Base-by-base conservation (phyloP, 2,113 vertebrate genomes). In the Gambusia affinis region DNA sequence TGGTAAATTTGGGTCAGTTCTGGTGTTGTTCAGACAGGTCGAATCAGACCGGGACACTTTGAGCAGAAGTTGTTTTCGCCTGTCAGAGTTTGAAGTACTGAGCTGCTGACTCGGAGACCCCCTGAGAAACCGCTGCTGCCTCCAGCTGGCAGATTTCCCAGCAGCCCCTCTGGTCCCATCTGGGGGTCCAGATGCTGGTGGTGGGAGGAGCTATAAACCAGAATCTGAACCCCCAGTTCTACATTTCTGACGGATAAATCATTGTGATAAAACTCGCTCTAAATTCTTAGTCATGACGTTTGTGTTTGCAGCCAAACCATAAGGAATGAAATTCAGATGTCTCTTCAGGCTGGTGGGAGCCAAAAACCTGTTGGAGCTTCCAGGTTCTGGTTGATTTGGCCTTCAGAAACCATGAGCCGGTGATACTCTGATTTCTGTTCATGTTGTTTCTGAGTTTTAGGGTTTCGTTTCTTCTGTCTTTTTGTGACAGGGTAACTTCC, bases 61-160 rank as follows among this genome's bases (percentile, higher is more conserved):
- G 17, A 47, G 17, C 60, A 4, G 60, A 29, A 10, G 27, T 29
- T 28, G 4, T 28, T 28, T 12, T n/a, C 28, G 28, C 60, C 28
- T 4, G 15, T 30, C 28, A 30, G 29, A 62, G 14, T 3, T 30
- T 17, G 51, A 7, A 54, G 17, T 29, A 12, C 14, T 62, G 61
- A 17, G 61, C 61, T 62, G 61, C 12, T 70, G 73, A 29, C 70
- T 81, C 72, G 67, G 37, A 77, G 79, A 82, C 75, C 84, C 84
- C 82, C 80, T 73, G 78, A 86, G 76, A 79, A 72, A 47, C 4
- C 17, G 22, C 22, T 22, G 78, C 60, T 69, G 81, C 87, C 85
- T 79, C 76, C 90, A 90, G 83, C 89, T 93, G 89, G 87, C 63
- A 47, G n/a, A 22, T 63, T 79, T 89, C 85, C 89, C 82, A 88